Percentiles rank a stretch among this genome's conserved stretches.
These are phyloP conservation scores for Desmophyllum pertusum DNA, from an alignment of 92 coral and sea anemone genomes.

Conservation along the genomic window DNA sequence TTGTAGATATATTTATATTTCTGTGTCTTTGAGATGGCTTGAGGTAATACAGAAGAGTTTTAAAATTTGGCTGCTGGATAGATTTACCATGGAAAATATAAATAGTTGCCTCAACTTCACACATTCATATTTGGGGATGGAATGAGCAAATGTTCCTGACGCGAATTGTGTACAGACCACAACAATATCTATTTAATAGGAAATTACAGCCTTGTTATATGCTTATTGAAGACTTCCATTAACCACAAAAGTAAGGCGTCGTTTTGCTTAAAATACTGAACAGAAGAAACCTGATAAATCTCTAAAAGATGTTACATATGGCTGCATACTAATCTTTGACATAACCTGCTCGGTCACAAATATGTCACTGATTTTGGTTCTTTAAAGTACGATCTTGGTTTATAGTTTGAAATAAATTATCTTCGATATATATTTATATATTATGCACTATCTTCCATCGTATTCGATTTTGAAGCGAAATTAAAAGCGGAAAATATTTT, in stretches of 20 bases:
- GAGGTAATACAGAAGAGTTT: background rate
- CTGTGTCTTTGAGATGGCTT: background rate
- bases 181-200: conserved; percentile 31
- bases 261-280: background rate
- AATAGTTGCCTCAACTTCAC: background rate
- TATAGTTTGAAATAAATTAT: background rate
- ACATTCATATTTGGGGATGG: conserved; percentile 14
- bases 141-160: conserved; percentile 23
- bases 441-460: background rate
- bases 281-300: background rate
- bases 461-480: conserved; percentile 1
- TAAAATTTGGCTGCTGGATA: background rate
- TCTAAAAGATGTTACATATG: background rate
- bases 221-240: conserved; percentile 16
- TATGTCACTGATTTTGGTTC: conserved; percentile 1
- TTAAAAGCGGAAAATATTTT: background rate
- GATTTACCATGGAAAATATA: no score
- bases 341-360: conserved; percentile 5
- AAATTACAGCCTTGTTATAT: conserved; percentile 29
- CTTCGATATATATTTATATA: background rate
- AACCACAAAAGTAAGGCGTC: conserved; percentile 24
- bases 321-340: conserved; percentile 5
- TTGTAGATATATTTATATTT: background rate
- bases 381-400: background rate
- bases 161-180: conserved; percentile 28